phyloP scores from a whole-genome alignment of 2,797 vertebrate species.

The Odontamblyopus lacepedii region DNA sequence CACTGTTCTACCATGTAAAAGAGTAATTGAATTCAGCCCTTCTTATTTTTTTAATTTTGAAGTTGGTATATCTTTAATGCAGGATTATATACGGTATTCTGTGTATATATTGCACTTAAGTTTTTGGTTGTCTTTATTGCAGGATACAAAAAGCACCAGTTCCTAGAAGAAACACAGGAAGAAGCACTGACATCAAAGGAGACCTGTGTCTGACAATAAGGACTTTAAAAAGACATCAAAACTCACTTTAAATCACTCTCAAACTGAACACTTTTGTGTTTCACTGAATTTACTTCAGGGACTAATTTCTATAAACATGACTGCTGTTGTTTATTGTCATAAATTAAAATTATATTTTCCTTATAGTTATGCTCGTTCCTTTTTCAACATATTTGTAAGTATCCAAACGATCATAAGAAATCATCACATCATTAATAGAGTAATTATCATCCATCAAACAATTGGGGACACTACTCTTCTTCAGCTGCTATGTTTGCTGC shows the following conservation, averaged over 20 bases:
- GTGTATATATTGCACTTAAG: not conserved
- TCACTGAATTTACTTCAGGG: not conserved
- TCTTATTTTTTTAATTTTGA: not conserved
- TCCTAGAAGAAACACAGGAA: conserved; percentile 27
- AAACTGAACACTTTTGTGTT: not conserved
- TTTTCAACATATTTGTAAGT: not conserved
- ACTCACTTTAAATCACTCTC: not conserved
- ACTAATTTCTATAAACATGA: not conserved
- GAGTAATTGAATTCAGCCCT: not conserved
- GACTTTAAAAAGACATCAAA: not conserved
- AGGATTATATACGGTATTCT: not conserved
- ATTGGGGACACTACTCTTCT: not conserved
- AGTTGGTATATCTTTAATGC: not conserved
- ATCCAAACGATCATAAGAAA: not conserved
- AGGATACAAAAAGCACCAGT: conserved; percentile 42
- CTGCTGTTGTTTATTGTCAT: not conserved
- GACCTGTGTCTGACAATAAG: conserved; percentile 25
- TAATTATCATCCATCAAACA: not conserved
- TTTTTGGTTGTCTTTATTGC: conserved; percentile 21
- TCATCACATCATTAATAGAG: not conserved
- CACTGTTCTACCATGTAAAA: not conserved
- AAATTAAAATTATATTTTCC: not conserved
- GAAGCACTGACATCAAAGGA: conserved; percentile 39
- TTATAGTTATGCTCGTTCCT: not conserved
- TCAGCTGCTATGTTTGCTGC: not conserved